A percentile compares a stretch with the other conserved stretches of the same genome.
These are phyloP conservation scores for Aldabrachelys gigantea DNA, from an alignment of 2,113 vertebrate species.

Conservation along the genomic window DNA sequence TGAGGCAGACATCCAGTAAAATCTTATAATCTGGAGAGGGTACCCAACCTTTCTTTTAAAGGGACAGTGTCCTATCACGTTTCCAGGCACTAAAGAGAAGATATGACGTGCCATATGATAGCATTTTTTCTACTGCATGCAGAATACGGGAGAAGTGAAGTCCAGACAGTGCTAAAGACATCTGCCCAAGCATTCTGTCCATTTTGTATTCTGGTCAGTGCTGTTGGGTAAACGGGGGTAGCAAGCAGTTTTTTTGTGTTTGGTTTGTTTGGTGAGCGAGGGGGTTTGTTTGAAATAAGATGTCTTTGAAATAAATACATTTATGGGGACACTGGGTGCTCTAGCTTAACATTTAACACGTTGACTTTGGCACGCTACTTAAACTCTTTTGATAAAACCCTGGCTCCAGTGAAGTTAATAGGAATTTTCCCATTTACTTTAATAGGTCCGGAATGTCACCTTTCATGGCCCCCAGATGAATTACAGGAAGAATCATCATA, in stretches of 20 bases:
- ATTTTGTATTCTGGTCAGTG: not conserved
- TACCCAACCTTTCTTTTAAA: not conserved
- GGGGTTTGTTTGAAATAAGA: not conserved
- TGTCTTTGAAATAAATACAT: not conserved
- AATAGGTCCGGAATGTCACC: not conserved
- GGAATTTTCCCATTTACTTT: not conserved
- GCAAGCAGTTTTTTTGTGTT: not conserved
- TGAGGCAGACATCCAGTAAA: not conserved
- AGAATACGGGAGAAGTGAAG: not conserved
- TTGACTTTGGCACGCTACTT: not conserved
- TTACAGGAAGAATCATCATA: not conserved
- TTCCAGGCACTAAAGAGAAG: not conserved
- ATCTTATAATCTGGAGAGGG: not conserved
- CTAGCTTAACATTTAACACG: not conserved
- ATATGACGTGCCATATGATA: fast-evolving
- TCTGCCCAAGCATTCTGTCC: not conserved
- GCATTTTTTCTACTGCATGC: fast-evolving
- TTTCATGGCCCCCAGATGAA: not conserved
- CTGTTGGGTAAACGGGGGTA: not conserved
- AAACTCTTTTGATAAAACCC: not conserved
- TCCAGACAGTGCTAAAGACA: not conserved
- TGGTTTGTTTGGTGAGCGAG: too few relatives aligned
- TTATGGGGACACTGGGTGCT: not conserved
- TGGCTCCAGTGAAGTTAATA: not conserved
- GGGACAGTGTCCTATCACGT: not conserved